phyloP scores from a whole-genome alignment of 2,797 vertebrate genomes.

The Sciurus carolinensis region DNA sequence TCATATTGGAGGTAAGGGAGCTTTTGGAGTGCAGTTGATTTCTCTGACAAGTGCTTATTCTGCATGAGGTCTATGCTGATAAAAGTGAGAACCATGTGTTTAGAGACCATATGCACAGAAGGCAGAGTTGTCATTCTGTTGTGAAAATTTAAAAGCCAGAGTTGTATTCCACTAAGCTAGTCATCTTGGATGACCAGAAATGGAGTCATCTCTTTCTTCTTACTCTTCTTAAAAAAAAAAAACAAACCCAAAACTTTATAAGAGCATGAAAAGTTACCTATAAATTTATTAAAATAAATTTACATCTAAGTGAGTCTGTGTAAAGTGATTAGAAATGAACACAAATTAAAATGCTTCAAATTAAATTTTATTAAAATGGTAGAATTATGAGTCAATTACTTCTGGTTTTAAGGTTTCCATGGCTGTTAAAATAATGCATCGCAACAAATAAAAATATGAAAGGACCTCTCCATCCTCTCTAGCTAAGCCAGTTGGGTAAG shows the following conservation, averaged over 20 bases:
- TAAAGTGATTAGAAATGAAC: conserved; percentile 21
- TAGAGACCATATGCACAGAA: conserved; percentile 58
- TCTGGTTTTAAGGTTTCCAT: conserved; percentile 15
- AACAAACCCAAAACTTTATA: background rate
- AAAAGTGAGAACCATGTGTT: conserved; percentile 59
- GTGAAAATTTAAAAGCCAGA: conserved; percentile 66
- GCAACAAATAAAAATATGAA: background rate
- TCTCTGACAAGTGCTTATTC: conserved; percentile 29
- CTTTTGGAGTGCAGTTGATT: background rate
- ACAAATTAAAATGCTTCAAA: background rate
- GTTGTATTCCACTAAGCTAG: background rate
- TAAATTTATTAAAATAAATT: background rate
- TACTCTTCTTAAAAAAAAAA: background rate
- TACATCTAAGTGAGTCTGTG: background rate
- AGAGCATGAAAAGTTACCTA: background rate
- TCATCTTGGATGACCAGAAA: conserved; percentile 36
- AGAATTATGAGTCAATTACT: background rate
- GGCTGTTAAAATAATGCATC: conserved; percentile 25
- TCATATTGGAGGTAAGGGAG: background rate
- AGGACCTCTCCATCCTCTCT: background rate
- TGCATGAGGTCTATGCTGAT: background rate
- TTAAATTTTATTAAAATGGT: conserved; percentile 56
- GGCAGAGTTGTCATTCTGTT: conserved; percentile 23
- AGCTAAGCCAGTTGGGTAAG: background rate
- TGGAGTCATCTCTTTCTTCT: background rate